These are phyloP conservation scores for Dinocampus coccinellae DNA, from an alignment of 2,888 invertebrate species.

Conservation along the genomic window DNA sequence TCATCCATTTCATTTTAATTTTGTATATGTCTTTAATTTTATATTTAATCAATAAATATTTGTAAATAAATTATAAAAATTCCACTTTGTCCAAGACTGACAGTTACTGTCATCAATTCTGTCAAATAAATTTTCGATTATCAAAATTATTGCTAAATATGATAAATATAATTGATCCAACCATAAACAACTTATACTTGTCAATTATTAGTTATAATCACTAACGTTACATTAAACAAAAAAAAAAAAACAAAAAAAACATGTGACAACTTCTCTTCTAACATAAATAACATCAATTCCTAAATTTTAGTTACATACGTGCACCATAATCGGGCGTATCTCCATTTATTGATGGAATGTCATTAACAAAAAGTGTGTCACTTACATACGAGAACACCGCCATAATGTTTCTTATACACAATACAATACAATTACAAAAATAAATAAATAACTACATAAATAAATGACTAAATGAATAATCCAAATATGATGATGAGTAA, in stretches of 20 bases:
- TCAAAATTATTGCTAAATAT: neutral
- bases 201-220: no score
- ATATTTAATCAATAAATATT: no score
- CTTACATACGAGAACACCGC: slow-evolving; percentile 63
- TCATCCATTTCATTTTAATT: neutral
- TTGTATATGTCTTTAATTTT: neutral
- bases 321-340: slow-evolving; percentile 48
- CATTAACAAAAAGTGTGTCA: slow-evolving; percentile 52
- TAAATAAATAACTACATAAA: no score
- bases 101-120: neutral
- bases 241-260: neutral
- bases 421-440: neutral
- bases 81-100: neutral
- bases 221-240: no score
- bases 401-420: slow-evolving; percentile 53
- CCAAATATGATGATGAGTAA: no score
- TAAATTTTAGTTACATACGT: slow-evolving; percentile 44
- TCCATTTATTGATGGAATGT: slow-evolving; percentile 49
- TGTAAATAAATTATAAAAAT: no score
- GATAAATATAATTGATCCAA: neutral
- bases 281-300: neutral
- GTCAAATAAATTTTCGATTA: neutral
- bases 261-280: neutral
- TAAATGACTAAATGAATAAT: no score
- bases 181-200: no score